Conservation (phyloP, 2,797 vertebrate species). For the Thaleichthys pacificus region DNA sequence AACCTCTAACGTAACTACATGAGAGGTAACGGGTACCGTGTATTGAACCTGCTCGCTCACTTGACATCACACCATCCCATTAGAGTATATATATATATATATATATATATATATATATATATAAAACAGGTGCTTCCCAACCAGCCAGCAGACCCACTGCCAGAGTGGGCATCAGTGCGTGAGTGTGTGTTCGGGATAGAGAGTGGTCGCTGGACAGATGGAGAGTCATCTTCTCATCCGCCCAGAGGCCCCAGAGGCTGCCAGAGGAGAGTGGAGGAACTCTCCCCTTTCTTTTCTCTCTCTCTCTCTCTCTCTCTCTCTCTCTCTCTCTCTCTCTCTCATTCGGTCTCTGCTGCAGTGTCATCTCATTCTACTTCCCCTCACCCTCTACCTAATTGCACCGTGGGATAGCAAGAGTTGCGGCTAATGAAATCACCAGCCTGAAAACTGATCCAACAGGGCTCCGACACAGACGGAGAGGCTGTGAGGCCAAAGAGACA, state of each 20-base stretch:
- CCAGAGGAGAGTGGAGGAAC: background rate
- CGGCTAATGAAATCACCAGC: background rate
- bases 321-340: background rate
- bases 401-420: background rate
- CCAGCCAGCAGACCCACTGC: too few species aligned
- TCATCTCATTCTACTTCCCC: background rate
- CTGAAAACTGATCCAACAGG: background rate
- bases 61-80: background rate
- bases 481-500: background rate
- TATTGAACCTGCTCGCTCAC: background rate
- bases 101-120: too few species aligned
- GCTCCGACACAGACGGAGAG: background rate
- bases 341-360: conserved; percentile 4
- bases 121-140: too few species aligned
- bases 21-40: background rate
- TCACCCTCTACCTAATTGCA: conserved; percentile 3
- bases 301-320: background rate
- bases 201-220: conserved; percentile 9
- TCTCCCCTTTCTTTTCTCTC: background rate
- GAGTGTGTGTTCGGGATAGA: background rate
- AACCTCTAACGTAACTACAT: background rate
- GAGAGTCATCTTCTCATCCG: conserved; percentile 5
- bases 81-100: background rate
- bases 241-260: background rate
- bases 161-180: background rate